Conservation (phyloP, 2,113 vertebrate species). For the Hippocampus abdominalis region DNA sequence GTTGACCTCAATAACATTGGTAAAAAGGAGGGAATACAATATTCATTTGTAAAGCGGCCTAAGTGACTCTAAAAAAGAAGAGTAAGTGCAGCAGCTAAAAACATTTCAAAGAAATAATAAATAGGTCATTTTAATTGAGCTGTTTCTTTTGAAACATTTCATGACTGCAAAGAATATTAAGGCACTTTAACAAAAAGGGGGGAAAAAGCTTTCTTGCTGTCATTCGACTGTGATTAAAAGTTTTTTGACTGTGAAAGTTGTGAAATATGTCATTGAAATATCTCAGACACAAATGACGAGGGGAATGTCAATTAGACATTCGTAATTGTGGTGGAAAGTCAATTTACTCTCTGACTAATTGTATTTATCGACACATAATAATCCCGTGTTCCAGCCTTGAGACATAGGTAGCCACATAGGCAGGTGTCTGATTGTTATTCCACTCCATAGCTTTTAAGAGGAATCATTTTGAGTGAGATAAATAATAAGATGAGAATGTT, state of each 20-base stretch:
- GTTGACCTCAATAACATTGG: constrained; percentile 2
- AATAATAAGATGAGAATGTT: background rate
- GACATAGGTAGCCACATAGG: background rate
- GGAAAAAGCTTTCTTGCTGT: constrained; percentile 41
- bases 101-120: constrained; percentile 37
- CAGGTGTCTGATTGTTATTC: background rate
- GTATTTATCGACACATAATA: background rate
- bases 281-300: background rate
- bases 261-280: background rate
- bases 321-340: background rate
- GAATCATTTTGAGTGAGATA: background rate
- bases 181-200: constrained; percentile 67
- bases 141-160: constrained; percentile 48
- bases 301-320: background rate
- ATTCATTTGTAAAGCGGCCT: constrained; percentile 28
- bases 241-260: background rate
- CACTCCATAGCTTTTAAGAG: background rate
- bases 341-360: background rate
- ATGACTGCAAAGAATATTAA: constrained; percentile 68
- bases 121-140: background rate
- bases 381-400: background rate
- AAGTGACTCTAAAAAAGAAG: constrained; percentile 37
- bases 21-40: constrained; percentile 47
- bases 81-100: constrained; percentile 45
- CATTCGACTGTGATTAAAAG: constrained; percentile 10